These are phyloP conservation scores for Dunckerocampus dactyliophorus DNA, from an alignment of 2,113 vertebrate genomes.

Conservation along the genomic window DNA sequence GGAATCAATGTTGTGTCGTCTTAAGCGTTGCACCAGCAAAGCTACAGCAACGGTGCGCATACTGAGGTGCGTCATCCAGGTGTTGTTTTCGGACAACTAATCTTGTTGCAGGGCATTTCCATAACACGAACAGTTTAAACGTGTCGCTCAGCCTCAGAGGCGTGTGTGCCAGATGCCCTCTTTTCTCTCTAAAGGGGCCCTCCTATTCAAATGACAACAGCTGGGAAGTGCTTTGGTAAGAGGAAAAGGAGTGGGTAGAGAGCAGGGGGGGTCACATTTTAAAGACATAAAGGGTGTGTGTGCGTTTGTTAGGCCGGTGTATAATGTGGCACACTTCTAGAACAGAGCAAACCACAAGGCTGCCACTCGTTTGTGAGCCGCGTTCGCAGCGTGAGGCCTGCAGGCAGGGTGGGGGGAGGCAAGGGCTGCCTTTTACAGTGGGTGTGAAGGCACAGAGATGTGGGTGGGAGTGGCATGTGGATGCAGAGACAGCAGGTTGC, in stretches of 20 bases:
- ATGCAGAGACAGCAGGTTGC: slow-evolving; percentile 58
- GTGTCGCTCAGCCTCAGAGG: slow-evolving; percentile 34
- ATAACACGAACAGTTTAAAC: slow-evolving; percentile 48
- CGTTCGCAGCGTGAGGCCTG: slow-evolving; percentile 29
- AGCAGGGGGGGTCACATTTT: slow-evolving; percentile 31
- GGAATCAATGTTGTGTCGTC: slow-evolving; percentile 22
- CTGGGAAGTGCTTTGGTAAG: slow-evolving; percentile 61
- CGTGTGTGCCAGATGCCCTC: slow-evolving; percentile 71
- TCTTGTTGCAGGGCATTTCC: slow-evolving; percentile 51
- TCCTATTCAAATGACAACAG: slow-evolving; percentile 66
- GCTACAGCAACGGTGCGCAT: slow-evolving; percentile 11
- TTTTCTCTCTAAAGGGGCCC: slow-evolving; percentile 58
- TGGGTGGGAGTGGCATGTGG: slow-evolving; percentile 46
- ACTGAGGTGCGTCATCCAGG: slow-evolving; percentile 1
- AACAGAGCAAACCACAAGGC: slow-evolving; percentile 44
- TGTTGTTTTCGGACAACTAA: slow-evolving; percentile 43
- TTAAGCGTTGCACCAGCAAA: not conserved
- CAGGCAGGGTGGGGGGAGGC: slow-evolving; percentile 20
- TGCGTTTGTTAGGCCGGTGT: slow-evolving; percentile 43
- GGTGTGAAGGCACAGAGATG: slow-evolving; percentile 20
- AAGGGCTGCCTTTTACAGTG: slow-evolving; percentile 21
- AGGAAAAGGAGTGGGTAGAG: slow-evolving; percentile 43
- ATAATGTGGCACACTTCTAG: slow-evolving; percentile 66
- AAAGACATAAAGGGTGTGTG: slow-evolving; percentile 43
- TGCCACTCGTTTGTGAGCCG: slow-evolving; percentile 38